Evolutionary conservation across 2,888 invertebrate genomes (phyloP).

Genomic region (Microchrysa polita): DNA sequence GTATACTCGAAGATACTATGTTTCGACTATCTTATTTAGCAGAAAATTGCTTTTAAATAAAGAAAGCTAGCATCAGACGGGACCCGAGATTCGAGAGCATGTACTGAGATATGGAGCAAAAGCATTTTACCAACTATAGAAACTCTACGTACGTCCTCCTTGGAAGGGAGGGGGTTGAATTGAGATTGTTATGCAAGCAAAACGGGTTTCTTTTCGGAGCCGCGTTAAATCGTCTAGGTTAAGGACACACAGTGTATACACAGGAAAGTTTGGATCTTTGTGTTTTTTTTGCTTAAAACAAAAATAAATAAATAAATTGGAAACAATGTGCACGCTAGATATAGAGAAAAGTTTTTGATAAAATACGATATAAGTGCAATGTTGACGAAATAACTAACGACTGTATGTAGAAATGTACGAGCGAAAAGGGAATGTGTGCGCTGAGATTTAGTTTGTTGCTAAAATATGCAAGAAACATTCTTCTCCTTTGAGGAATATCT

Average conservation of each 20-base stretch:
- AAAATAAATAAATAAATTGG: too few relatives aligned
- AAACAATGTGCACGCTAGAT: neutral
- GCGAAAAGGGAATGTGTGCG: too few relatives aligned
- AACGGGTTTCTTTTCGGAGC: neutral
- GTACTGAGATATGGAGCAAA: neutral
- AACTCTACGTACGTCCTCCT: neutral
- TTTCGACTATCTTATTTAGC: slow-evolving; percentile 49
- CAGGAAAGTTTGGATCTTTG: neutral
- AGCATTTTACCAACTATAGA: neutral
- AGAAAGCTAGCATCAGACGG: slow-evolving; percentile 46
- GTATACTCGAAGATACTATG: too few relatives aligned
- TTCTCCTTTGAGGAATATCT: neutral
- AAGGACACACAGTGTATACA: neutral
- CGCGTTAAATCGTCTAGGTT: neutral
- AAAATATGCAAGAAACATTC: too few relatives aligned
- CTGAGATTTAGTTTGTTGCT: too few relatives aligned
- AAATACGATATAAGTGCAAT: neutral
- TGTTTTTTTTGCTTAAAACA: too few relatives aligned
- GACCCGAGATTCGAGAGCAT: slow-evolving; percentile 17
- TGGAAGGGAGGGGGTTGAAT: too few relatives aligned
- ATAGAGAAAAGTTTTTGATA: neutral
- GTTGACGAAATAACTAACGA: too few relatives aligned
- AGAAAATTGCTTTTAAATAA: slow-evolving; percentile 51
- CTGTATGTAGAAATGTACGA: too few relatives aligned
- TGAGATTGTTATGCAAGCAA: too few relatives aligned